phyloP scores from a whole-genome alignment of 2,888 invertebrate species.

The Pristionchus exspectatus region DNA sequence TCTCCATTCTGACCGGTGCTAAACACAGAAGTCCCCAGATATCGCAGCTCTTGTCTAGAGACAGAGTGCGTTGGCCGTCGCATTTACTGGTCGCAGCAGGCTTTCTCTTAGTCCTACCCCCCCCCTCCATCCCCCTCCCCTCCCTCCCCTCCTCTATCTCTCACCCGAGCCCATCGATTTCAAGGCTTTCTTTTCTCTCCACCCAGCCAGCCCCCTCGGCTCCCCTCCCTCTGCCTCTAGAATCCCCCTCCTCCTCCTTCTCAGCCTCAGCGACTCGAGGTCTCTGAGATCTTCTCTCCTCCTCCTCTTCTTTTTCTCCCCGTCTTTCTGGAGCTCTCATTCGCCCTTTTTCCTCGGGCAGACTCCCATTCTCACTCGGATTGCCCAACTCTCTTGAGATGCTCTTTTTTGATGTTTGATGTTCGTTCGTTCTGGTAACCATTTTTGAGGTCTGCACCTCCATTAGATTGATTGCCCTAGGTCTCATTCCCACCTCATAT shows the following conservation, averaged over 20 bases:
- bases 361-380: not conserved
- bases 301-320: not conserved
- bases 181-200: conserved; percentile 35
- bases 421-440: too few relatives aligned
- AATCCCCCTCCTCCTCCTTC: not conserved
- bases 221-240: not conserved
- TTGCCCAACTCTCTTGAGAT: not conserved
- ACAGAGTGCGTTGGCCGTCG: not conserved
- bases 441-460: too few relatives aligned
- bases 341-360: not conserved
- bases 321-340: not conserved
- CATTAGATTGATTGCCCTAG: too few relatives aligned
- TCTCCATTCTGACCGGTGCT: not conserved
- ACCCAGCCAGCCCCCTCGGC: not conserved
- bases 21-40: too few relatives aligned
- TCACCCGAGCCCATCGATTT: conserved; percentile 22
- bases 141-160: not conserved
- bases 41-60: too few relatives aligned
- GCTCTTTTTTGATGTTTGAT: not conserved
- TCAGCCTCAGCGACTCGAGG: not conserved
- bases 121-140: not conserved
- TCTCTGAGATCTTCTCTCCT: conserved; percentile 18
- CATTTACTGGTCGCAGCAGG: not conserved
- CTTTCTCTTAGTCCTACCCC: conserved; percentile 18
- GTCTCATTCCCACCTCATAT: too few relatives aligned